These are phyloP conservation scores for Aphelenchoides fujianensis DNA, from an alignment of 1,140 invertebrate species.

Conservation along the genomic window DNA sequence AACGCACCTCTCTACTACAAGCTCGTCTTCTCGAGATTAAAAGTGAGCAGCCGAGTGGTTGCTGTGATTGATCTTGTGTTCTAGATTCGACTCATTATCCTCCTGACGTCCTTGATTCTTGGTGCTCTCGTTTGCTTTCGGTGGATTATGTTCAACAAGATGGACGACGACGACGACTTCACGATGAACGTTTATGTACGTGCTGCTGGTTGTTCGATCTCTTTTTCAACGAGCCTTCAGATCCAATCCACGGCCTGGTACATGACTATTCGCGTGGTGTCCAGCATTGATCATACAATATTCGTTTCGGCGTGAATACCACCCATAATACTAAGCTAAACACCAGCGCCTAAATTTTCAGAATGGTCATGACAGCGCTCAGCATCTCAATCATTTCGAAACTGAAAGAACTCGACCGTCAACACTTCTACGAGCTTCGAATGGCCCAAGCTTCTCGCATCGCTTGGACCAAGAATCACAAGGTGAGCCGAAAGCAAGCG, in stretches of 20 bases:
- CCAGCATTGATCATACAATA: slow-evolving; percentile 30
- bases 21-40: slow-evolving; percentile 18
- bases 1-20: slow-evolving; percentile 30
- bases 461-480: slow-evolving; percentile 32
- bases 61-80: not conserved
- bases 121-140: slow-evolving; percentile 18
- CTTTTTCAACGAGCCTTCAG: no score
- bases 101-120: slow-evolving; percentile 18
- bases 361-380: slow-evolving; percentile 32
- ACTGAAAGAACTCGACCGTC: slow-evolving; percentile 24
- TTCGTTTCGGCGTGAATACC: no score
- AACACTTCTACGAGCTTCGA: slow-evolving; percentile 31
- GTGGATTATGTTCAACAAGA: slow-evolving; percentile 16
- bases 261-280: slow-evolving; percentile 17
- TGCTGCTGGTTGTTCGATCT: not conserved
- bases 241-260: slow-evolving; percentile 25
- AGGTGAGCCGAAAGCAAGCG: slow-evolving; percentile 9
- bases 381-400: slow-evolving; percentile 23
- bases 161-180: not conserved
- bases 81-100: slow-evolving; percentile 14
- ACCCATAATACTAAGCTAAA: no score
- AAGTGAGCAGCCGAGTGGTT: slow-evolving; percentile 16
- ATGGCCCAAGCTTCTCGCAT: slow-evolving; percentile 29
- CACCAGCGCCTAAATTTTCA: no score
- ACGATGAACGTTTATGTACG: slow-evolving; percentile 2